Evolutionary conservation across 2,888 invertebrate species (phyloP).

Genomic region (Pollenia griseotomentosa): DNA sequence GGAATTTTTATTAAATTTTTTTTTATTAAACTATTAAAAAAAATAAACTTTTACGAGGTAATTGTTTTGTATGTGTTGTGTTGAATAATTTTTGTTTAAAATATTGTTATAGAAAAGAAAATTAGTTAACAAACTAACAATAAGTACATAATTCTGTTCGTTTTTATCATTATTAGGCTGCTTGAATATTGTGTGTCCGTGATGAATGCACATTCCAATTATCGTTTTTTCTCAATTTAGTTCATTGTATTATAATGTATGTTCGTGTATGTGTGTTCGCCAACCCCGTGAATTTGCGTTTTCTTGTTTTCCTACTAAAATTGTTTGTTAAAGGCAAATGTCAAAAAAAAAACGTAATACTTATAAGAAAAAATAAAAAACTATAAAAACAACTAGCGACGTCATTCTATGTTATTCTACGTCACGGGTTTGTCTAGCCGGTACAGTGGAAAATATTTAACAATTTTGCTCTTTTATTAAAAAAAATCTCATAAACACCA

Average conservation of each 20-base stretch:
- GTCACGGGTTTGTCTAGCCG: constrained; percentile 51
- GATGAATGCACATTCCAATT: constrained; percentile 68
- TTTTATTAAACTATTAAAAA: constrained; percentile 9
- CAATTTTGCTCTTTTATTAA: neutral
- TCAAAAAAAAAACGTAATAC: constrained; percentile 44
- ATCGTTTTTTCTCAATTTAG: constrained; percentile 65
- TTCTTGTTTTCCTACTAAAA: constrained; percentile 37
- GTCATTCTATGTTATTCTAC: constrained; percentile 46
- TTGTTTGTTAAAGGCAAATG: constrained; percentile 54
- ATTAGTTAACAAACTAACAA: neutral
- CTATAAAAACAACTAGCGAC: constrained; percentile 18
- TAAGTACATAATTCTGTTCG: constrained; percentile 21
- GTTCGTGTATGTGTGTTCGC: constrained; percentile 27
- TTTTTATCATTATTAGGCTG: constrained; percentile 37
- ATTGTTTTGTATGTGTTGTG: constrained; percentile 7
- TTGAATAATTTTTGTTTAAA: constrained; percentile 26
- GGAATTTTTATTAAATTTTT: constrained; percentile 51
- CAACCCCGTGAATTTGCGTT: constrained; percentile 68
- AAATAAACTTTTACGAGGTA: constrained; percentile 50
- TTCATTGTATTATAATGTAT: constrained; percentile 28
- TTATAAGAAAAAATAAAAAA: neutral
- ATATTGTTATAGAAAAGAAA: neutral
- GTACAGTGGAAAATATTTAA: neutral
- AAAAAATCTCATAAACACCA: neutral
- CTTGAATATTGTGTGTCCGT: constrained; percentile 23